phyloP scores from a whole-genome alignment of 1,140 invertebrate genomes.

The Pinna nobilis region DNA sequence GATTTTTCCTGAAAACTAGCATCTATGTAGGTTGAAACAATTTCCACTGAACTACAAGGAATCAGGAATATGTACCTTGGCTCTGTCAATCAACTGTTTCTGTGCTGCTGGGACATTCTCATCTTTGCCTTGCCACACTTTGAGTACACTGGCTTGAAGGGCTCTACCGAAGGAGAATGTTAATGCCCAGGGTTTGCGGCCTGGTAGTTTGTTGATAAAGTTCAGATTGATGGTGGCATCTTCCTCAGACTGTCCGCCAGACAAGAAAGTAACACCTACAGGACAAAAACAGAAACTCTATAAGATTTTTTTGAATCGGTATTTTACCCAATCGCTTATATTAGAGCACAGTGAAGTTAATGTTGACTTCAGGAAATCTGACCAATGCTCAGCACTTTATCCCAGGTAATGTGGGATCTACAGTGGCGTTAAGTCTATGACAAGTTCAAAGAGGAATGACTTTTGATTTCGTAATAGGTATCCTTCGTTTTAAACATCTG shows the following conservation, averaged over 20 bases:
- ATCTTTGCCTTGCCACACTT: constrained; percentile 93
- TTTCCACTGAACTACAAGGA: not conserved
- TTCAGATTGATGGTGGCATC: constrained; percentile 96
- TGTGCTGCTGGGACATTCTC: constrained; percentile 91
- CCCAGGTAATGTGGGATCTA: too few species aligned
- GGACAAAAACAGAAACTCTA: not conserved
- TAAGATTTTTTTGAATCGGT: not conserved
- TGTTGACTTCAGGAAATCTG: too few species aligned
- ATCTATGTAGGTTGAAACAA: not conserved
- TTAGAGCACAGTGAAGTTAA: too few species aligned
- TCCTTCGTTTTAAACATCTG: too few species aligned
- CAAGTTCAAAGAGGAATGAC: too few species aligned
- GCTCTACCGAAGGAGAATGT: constrained; percentile 97
- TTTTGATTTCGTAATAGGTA: too few species aligned
- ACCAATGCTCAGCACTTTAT: too few species aligned
- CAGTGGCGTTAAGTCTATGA: too few species aligned
- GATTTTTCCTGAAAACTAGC: too few species aligned
- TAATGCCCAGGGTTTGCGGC: constrained; percentile 92
- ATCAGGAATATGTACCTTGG: constrained; percentile 78
- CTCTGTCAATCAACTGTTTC: constrained; percentile 91
- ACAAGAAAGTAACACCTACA: constrained; percentile 92
- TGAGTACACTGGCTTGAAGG: constrained; percentile 91
- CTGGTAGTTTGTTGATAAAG: constrained; percentile 91
- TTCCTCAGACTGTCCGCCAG: constrained; percentile 97
- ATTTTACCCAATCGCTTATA: too few species aligned